These are phyloP conservation scores for Caenorhabditis inopinata DNA, from an alignment of 1,140 invertebrate genomes.

Conservation along the genomic window DNA sequence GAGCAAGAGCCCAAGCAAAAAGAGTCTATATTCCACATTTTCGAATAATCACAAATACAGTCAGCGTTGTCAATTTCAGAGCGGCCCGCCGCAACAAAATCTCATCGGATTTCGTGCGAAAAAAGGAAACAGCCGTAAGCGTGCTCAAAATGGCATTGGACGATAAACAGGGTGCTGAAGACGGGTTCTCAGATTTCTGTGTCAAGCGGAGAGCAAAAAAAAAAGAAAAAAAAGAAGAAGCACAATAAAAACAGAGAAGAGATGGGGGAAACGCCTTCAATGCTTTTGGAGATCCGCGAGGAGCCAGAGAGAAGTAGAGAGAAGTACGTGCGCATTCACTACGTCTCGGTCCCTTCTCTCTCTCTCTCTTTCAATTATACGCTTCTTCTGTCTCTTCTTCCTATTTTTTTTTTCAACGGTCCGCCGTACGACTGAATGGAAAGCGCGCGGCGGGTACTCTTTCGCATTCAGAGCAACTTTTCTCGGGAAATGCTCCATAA, in stretches of 20 bases:
- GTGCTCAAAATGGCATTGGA: not conserved
- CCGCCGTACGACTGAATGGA: not conserved
- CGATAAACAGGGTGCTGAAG: not conserved
- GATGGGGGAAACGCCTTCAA: slow-evolving; percentile 15
- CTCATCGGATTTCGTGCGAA: not conserved
- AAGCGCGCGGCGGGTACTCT: too few species aligned
- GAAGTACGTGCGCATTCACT: not conserved
- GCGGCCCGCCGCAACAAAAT: too few species aligned
- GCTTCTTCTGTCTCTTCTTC: not conserved
- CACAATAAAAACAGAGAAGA: not conserved
- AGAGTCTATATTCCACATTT: too few species aligned
- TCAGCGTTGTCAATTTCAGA: too few species aligned
- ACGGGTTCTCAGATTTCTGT: slow-evolving; percentile 15
- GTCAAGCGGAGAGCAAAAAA: not conserved
- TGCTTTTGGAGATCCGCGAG: slow-evolving; percentile 19
- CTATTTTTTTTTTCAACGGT: slow-evolving; percentile 9
- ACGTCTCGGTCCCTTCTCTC: slow-evolving; percentile 13
- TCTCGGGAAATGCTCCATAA: not conserved
- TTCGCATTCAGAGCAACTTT: not conserved
- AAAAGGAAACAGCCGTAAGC: not conserved
- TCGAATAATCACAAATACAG: too few species aligned
- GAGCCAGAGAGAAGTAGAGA: not conserved
- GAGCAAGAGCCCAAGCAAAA: too few species aligned
- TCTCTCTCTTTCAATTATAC: slow-evolving; percentile 2
- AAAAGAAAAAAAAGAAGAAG: not conserved